Base-by-base conservation (phyloP, 2,797 vertebrate species). In the Antennarius maculatus region DNA sequence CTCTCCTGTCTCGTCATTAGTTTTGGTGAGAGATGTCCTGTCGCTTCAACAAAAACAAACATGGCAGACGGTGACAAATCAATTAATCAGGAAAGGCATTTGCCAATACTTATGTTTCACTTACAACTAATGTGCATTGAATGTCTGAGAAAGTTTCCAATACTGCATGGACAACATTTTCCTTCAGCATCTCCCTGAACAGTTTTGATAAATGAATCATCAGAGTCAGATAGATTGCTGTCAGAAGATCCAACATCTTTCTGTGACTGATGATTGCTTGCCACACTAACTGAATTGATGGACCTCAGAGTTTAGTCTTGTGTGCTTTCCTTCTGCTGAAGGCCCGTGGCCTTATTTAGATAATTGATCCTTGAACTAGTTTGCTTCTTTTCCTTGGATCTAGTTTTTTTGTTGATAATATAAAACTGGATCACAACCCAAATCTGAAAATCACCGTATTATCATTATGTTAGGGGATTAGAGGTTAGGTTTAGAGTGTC, bases 31-130 rank as follows among this genome's bases (percentile, higher is more conserved):
- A 89, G 78, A 92, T 90, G 86, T 85, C 75, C 84, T 79, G 77
- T 86, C 82, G 69, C 42, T 77, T 74, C 71, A 81, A 89, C 88
- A 89, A 87, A 89, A 91, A 91, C 89, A 90, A 91, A 89, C 88
- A 88, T 91, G 88, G 85, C 86, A 83, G 80, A 78, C 81, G 55
- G 72, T 69, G 71, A 87, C 77, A 69, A 86, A 88, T 90, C 89
- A 80, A 91, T 91, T 87, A 84, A 91, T 91, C 85, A 87, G 82
- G 60, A 51, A 23, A 46, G 82, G 76, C 83, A 77, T 89, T 84
- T 89, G 89, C 86, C 90, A 76, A 92, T 91, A 88, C 83, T 90
- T 84, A 85, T 91, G 89, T 91, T 90, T 89, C 86, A 92, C 88
- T 92, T 82, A 84, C 74, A 80, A 83, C 82, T 88, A 90, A 92